phyloP scores from a whole-genome alignment of 2,113 vertebrate genomes.

The Cinclus cinclus region DNA sequence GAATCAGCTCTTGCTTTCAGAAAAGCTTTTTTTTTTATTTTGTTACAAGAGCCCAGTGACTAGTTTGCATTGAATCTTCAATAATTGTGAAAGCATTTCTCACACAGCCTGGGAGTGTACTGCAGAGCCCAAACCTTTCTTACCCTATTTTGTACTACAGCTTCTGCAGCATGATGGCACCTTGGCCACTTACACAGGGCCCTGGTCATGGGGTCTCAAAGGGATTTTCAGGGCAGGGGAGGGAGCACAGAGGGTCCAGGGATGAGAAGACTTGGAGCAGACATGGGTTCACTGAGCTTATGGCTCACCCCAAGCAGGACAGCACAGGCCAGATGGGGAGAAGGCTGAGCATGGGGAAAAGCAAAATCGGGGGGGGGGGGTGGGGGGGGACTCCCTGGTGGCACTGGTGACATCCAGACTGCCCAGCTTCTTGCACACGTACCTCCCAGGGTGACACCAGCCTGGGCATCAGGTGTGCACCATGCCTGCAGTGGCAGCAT shows the following conservation, averaged over 20 bases:
- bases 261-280: neutral
- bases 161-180: neutral
- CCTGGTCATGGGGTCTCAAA: accelerated
- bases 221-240: neutral
- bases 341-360: neutral
- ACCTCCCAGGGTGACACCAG: neutral
- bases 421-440: neutral
- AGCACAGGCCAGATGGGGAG: neutral
- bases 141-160: accelerated
- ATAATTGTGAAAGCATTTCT: constrained; percentile 14
- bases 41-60: neutral
- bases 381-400: neutral
- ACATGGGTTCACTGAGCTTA: accelerated
- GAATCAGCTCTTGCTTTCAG: constrained; percentile 5
- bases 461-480: neutral
- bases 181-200: neutral
- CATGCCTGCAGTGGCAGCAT: accelerated
- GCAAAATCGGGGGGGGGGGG: neutral
- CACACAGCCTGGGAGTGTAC: neutral
- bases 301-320: neutral
- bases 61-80: constrained; percentile 49
- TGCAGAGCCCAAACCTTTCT: neutral
- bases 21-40: neutral
- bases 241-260: neutral
- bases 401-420: neutral